These are phyloP conservation scores for Spea hammondii DNA, from an alignment of 2,797 vertebrate species.

Conservation along the genomic window DNA sequence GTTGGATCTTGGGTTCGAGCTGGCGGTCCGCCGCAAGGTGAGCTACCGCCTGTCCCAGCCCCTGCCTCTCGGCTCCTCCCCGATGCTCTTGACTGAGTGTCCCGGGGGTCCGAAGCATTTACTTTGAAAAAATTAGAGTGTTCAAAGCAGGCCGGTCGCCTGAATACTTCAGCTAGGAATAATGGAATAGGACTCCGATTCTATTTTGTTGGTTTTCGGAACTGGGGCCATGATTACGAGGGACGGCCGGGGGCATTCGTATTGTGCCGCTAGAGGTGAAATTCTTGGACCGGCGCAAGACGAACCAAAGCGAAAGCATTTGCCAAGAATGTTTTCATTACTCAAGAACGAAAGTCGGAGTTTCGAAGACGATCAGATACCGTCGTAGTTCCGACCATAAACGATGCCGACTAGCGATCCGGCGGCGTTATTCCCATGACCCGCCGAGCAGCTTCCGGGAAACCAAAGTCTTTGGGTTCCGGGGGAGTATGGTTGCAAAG, in stretches of 20 bases:
- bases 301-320: conserved; percentile 23
- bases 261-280: conserved; percentile 51
- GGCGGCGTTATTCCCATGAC: too few species aligned
- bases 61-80: too few species aligned
- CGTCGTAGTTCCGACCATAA: conserved; percentile 30
- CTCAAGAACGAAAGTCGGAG: conserved; percentile 21
- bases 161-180: conserved; percentile 4
- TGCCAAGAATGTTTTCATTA: conserved; percentile 16
- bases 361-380: conserved; percentile 26
- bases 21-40: too few species aligned
- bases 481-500: conserved; percentile 51
- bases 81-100: too few species aligned
- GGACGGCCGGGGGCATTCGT: conserved; percentile 47
- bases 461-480: too few species aligned
- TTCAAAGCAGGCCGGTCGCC: too few species aligned
- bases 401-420: conserved; percentile 7
- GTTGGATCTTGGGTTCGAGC: too few species aligned
- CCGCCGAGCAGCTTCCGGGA: too few species aligned
- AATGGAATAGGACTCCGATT: background rate
- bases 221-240: conserved; percentile 17
- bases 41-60: too few species aligned
- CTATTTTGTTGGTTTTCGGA: background rate
- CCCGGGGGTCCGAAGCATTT: too few species aligned
- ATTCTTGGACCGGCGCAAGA: conserved; percentile 51
- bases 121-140: too few species aligned